These are phyloP conservation scores for Cerceris ruficornis DNA, from an alignment of 2,888 invertebrate genomes.

Conservation along the genomic window DNA sequence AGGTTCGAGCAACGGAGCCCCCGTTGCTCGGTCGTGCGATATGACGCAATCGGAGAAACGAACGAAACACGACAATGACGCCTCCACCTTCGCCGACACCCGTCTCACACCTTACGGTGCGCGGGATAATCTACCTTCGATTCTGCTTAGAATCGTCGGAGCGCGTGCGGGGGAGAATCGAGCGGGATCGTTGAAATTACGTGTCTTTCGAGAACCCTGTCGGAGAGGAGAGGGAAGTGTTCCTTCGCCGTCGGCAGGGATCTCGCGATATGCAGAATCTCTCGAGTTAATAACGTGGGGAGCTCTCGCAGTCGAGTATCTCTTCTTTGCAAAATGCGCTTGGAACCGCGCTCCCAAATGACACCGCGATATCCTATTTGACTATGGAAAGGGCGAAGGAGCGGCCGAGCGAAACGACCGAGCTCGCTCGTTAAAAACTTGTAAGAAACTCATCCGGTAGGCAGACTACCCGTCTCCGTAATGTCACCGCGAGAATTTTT, in stretches of 20 bases:
- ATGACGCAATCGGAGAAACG: constrained; percentile 65
- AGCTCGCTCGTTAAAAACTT: constrained; percentile 54
- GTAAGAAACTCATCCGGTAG: constrained; percentile 53
- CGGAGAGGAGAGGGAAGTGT: neutral
- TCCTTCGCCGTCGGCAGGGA: constrained; percentile 7
- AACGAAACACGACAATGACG: constrained; percentile 65
- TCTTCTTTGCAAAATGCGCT: neutral
- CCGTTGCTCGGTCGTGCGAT: constrained; percentile 38
- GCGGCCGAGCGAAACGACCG: constrained; percentile 15
- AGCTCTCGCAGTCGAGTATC: neutral
- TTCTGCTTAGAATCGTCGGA: constrained; percentile 1
- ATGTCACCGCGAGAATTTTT: constrained; percentile 51
- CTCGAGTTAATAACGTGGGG: constrained; percentile 1
- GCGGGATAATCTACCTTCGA: constrained; percentile 29
- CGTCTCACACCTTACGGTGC: constrained; percentile 39
- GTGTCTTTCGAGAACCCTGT: neutral
- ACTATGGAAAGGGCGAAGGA: constrained; percentile 13
- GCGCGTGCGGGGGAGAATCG: constrained; percentile 33
- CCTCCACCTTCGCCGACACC: constrained; percentile 61
- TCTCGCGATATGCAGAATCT: constrained; percentile 7
- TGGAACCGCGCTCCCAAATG: constrained; percentile 10
- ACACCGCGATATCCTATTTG: constrained; percentile 8
- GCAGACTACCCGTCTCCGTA: constrained; percentile 6
- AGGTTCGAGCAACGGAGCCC: constrained; percentile 31
- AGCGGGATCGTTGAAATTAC: constrained; percentile 22